Evolutionary conservation across 2,113 vertebrate species (phyloP), one percentile per base, ranked within the genome.

Genomic region (Amphiprion percula): DNA sequence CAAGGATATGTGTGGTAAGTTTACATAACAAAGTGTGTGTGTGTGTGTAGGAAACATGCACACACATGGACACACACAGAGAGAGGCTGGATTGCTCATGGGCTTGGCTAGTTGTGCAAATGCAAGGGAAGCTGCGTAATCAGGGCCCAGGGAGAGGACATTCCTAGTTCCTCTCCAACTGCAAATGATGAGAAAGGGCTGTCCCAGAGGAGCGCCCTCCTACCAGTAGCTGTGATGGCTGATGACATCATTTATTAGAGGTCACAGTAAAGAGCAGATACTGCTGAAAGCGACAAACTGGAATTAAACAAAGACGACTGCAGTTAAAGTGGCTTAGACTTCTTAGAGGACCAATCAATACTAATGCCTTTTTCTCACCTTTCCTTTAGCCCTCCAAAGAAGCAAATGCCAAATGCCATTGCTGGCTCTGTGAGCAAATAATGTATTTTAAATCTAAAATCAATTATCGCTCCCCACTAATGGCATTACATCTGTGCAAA

Each of bases 211-310:
- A 87, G 26, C 4, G 50, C 68, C 83, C 72, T 74, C 56, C 70
- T 65, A 74, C 33, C 49, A 66, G 49, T 61, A 10, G 79, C 63
- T 72, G 79, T 75, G 83, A 83, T 74, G 70, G 80, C 79, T 86
- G 75, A 89, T 91, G 83, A 91, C 85, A 87, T 91, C 86, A 89
- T 67, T 86, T 85, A 90, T 89, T 87, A 82, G 79, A 90, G 86
- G 90, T 87, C 84, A 79, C 58, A 71, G 28, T 55, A 85, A 90
- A 91, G 88, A 90, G 83, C 80, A 73, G 56, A 71, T 2, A n/a
- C 46, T 37, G 85, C 92, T 90, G 39, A 84, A 74, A 90, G 90
- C 73, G 76, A 90, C 78, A 87, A 65, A 37, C 15, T 64, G 67
- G 63, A 88, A 84, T 88, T 90, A 87, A 88, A 83, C 78, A 76